phyloP scores from a whole-genome alignment of 2,888 invertebrate species.

The Caenorhabditis afra region DNA sequence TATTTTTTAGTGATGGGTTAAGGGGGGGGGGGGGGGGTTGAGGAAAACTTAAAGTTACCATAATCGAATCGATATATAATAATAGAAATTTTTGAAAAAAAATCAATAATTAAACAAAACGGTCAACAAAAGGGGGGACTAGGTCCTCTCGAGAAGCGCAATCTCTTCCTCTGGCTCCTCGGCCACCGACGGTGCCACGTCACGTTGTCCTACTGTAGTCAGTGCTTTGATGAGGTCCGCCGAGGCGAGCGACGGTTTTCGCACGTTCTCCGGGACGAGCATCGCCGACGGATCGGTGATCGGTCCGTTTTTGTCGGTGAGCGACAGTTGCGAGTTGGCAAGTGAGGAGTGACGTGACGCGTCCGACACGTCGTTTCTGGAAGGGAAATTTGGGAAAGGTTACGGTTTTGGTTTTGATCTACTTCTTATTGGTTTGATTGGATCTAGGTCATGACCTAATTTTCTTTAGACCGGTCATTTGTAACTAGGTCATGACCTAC shows the following conservation, averaged over 20 bases:
- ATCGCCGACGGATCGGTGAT: slow-evolving; percentile 67
- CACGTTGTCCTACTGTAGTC: slow-evolving; percentile 16
- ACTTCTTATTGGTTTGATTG: neutral
- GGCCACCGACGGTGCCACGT: slow-evolving; percentile 40
- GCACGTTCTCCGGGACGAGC: slow-evolving; percentile 58
- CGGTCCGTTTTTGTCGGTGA: slow-evolving; percentile 36
- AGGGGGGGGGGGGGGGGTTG: too few relatives aligned
- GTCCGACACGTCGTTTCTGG: slow-evolving; percentile 53
- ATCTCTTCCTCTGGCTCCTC: slow-evolving; percentile 58
- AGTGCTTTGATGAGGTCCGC: slow-evolving; percentile 19
- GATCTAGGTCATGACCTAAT: too few relatives aligned
- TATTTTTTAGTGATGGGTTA: too few relatives aligned
- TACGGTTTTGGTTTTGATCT: neutral
- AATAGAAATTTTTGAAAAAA: too few relatives aligned
- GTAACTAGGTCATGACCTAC: too few relatives aligned
- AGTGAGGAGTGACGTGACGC: slow-evolving; percentile 33
- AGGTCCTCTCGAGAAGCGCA: slow-evolving; percentile 29
- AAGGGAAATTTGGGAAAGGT: slow-evolving; percentile 10
- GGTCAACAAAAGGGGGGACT: neutral
- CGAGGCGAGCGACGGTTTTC: slow-evolving; percentile 51
- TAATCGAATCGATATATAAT: too few relatives aligned
- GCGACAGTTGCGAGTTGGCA: slow-evolving; percentile 24
- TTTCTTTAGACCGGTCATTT: too few relatives aligned
- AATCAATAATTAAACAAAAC: neutral
- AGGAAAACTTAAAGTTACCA: too few relatives aligned